Evolutionary conservation across 2,888 invertebrate species (phyloP).

Genomic region (Seira ritae): DNA sequence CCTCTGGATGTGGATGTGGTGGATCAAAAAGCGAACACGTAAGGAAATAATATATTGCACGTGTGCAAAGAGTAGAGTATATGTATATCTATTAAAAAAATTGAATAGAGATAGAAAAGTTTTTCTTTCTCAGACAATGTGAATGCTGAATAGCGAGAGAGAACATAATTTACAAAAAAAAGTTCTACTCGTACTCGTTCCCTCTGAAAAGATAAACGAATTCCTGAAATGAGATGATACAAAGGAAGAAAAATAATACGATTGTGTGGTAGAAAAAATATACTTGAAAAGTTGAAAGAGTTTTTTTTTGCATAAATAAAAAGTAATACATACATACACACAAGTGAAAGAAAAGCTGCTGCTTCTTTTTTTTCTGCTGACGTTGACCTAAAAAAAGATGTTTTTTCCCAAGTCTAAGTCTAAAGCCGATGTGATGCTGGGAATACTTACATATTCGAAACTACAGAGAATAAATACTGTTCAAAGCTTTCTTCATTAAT

Average conservation of each 20-base stretch:
- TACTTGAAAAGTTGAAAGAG: slow-evolving; percentile 25
- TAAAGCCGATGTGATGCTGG: no score
- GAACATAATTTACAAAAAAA: slow-evolving; percentile 2
- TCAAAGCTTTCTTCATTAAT: no score
- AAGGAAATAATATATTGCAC: background rate
- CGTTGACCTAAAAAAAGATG: slow-evolving; percentile 25
- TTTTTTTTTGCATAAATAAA: slow-evolving; percentile 37
- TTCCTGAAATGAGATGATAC: slow-evolving; percentile 31
- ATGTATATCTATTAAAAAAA: background rate
- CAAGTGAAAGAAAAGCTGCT: slow-evolving; percentile 17
- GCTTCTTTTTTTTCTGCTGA: slow-evolving; percentile 21
- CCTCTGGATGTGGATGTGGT: no score
- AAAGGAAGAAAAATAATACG: slow-evolving; percentile 11
- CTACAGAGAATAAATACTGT: no score
- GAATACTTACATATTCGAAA: background rate
- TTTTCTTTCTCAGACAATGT: slow-evolving; percentile 23
- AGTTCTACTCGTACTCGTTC: slow-evolving; percentile 19
- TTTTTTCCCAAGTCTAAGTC: background rate
- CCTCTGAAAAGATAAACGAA: slow-evolving; percentile 38
- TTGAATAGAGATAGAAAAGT: background rate
- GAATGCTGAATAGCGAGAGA: background rate
- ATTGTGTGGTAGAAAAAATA: background rate
- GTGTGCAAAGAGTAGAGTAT: background rate
- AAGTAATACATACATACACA: no score
- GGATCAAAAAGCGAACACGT: background rate